Percentiles rank a stretch among this genome's conserved stretches.
phyloP scores from a whole-genome alignment of 2,888 invertebrate species.

The Apomyelois bistriatella region DNA sequence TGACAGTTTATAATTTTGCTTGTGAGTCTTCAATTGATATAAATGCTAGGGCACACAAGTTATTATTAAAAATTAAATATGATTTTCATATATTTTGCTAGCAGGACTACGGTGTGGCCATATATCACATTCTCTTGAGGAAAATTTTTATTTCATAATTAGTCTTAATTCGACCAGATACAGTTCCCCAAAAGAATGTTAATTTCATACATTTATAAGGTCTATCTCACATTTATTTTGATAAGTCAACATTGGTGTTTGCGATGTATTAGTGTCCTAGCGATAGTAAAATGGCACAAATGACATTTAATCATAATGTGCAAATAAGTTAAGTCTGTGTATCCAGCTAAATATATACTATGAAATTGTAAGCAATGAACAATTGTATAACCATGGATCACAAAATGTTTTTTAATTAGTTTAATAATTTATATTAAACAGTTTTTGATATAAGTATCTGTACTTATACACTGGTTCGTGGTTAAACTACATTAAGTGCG shows the following conservation, averaged over 20 bases:
- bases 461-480: background rate
- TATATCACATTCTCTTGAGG: constrained; percentile 21
- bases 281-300: constrained; percentile 41
- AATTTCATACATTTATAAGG: background rate
- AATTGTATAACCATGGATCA: background rate
- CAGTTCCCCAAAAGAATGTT: background rate
- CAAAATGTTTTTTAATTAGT: constrained; percentile 2
- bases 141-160: constrained; percentile 1
- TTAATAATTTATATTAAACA: background rate
- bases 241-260: constrained; percentile 48
- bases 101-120: constrained; percentile 48
- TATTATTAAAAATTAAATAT: constrained; percentile 27
- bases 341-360: constrained; percentile 9
- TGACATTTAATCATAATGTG: constrained; percentile 1
- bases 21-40: constrained; percentile 10
- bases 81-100: constrained; percentile 33
- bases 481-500: background rate
- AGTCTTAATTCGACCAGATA: background rate
- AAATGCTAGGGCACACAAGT: constrained; percentile 28
- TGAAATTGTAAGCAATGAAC: background rate
- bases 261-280: constrained; percentile 39
- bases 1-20: background rate
- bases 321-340: constrained; percentile 5
- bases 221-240: constrained; percentile 34
- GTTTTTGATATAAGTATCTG: background rate